Percentiles rank a stretch among this genome's conserved stretches.
Conservation (phyloP, 2,113 vertebrate genomes). For the Colinus virginianus region DNA sequence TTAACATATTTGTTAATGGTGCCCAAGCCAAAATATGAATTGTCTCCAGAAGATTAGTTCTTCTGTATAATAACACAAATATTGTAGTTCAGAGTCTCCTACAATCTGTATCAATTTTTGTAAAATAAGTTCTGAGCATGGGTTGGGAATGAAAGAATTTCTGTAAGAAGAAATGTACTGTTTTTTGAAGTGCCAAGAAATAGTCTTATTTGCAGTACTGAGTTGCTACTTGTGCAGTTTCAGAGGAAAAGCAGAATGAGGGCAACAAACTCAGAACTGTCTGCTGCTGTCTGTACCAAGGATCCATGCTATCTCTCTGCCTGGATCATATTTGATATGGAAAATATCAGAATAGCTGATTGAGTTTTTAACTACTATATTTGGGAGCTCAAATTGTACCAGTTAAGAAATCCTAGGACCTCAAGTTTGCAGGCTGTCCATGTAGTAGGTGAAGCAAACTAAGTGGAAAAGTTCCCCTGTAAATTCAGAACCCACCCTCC, state of each 20-base stretch:
- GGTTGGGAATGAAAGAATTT: not conserved
- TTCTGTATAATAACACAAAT: conserved; percentile 13
- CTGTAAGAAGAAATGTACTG: accelerated
- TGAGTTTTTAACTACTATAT: accelerated
- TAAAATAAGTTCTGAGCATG: not conserved
- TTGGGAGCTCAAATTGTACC: not conserved
- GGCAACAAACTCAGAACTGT: not conserved
- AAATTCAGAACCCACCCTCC: not conserved
- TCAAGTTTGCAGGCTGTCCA: not conserved
- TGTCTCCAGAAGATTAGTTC: conserved; percentile 30
- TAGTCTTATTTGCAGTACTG: not conserved
- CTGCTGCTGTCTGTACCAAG: not conserved
- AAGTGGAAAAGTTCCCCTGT: not conserved
- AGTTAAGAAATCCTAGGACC: not conserved
- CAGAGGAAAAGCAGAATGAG: not conserved
- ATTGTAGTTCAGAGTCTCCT: not conserved
- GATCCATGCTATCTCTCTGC: accelerated
- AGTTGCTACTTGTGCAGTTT: not conserved
- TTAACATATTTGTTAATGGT: conserved; percentile 78
- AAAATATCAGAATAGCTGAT: not conserved
- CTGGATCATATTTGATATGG: not conserved
- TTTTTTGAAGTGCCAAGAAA: not conserved
- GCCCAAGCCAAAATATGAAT: conserved; percentile 31
- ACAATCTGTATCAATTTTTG: not conserved
- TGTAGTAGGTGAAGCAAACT: not conserved